phyloP scores from a whole-genome alignment of 1,140 invertebrate genomes.

The Eulimnadia texana region DNA sequence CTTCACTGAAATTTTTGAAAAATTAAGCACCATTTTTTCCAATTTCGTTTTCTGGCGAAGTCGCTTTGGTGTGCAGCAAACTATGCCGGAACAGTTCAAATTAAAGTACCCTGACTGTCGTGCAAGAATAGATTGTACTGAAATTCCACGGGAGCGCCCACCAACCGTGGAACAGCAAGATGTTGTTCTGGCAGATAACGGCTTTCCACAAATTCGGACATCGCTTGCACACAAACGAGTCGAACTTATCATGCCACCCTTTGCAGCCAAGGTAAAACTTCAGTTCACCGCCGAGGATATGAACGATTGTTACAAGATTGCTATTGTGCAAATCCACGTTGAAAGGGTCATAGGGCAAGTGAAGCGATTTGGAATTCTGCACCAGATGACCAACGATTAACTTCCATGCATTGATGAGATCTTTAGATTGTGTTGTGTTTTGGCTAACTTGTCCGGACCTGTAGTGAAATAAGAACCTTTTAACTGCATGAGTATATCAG shows the following conservation, averaged over 20 bases:
- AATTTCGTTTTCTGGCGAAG: neutral
- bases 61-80: neutral
- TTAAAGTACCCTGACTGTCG: neutral
- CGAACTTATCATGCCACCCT: neutral
- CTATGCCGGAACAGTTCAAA: neutral
- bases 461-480: neutral
- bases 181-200: neutral
- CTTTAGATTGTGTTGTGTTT: neutral
- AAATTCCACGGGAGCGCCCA: neutral
- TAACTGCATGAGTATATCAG: neutral
- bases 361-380: neutral
- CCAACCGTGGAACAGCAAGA: neutral
- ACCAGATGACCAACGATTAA: neutral
- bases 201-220: neutral
- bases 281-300: neutral
- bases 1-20: neutral
- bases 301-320: neutral
- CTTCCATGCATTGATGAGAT: neutral
- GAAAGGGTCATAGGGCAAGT: neutral
- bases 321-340: neutral
- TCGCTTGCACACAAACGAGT: neutral
- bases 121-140: neutral
- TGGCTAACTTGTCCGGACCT: neutral
- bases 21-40: neutral
- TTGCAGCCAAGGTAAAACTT: neutral